Percentiles rank a stretch among this genome's conserved stretches.
Conservation (phyloP, 1,140 invertebrate species). For the Trichomalopsis sarcophagae region DNA sequence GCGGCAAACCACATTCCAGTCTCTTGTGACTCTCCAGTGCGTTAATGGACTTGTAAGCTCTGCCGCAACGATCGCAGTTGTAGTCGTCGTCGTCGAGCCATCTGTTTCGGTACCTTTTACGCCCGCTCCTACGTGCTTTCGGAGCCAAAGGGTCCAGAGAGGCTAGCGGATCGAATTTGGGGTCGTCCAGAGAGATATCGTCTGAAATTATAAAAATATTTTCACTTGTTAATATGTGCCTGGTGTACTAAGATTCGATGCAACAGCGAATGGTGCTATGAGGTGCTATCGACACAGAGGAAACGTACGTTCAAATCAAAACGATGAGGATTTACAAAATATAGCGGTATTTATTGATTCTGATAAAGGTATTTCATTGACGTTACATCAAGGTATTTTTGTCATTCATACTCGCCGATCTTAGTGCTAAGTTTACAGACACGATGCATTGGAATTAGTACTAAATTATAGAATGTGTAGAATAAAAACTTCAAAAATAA, state of each 20-base stretch:
- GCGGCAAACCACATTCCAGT: conserved; percentile 38
- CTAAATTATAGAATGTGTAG: too few relatives aligned
- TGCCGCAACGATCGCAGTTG: conserved; percentile 26
- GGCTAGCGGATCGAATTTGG: not conserved
- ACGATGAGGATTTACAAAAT: not conserved
- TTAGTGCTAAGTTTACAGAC: too few relatives aligned
- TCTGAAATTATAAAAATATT: not conserved
- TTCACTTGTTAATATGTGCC: not conserved
- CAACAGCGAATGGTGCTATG: not conserved
- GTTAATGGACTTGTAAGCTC: conserved; percentile 40
- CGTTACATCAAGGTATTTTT: too few relatives aligned
- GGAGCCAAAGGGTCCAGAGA: not conserved
- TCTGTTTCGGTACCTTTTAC: not conserved
- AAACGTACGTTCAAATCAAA: not conserved
- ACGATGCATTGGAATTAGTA: too few relatives aligned
- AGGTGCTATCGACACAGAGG: not conserved
- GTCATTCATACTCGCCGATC: too few relatives aligned
- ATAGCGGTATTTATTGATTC: not conserved
- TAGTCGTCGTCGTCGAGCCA: not conserved
- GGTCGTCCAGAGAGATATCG: not conserved
- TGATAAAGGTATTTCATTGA: not conserved
- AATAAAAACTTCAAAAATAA: too few relatives aligned
- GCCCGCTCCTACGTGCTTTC: not conserved
- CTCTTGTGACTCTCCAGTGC: conserved; percentile 67
- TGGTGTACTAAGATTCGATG: not conserved